These are phyloP conservation scores for Neosilurus hyrtlii DNA, from an alignment of 2,797 vertebrate species.

Conservation along the genomic window DNA sequence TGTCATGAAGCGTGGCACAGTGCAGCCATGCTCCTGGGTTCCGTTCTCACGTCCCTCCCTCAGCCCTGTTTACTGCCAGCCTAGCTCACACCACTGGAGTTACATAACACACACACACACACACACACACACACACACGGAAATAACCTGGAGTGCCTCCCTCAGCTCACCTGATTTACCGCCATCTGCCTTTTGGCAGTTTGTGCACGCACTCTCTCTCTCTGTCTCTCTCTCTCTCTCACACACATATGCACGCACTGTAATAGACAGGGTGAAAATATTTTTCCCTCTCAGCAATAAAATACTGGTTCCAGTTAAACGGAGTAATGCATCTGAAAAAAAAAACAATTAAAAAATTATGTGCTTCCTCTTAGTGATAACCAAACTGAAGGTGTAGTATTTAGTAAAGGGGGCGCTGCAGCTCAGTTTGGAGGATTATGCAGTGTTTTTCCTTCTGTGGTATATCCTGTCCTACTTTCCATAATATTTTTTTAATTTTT, in stretches of 20 bases:
- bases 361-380: not conserved
- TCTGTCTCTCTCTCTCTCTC: constrained; percentile 35
- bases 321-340: not conserved
- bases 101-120: constrained; percentile 60
- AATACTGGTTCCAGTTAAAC: not conserved
- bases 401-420: not conserved
- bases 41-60: constrained; percentile 48
- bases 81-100: constrained; percentile 50
- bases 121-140: constrained; percentile 38
- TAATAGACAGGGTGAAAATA: not conserved
- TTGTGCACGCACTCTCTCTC: constrained; percentile 23
- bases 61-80: constrained; percentile 47
- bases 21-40: constrained; percentile 46
- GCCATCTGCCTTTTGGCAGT: constrained; percentile 55
- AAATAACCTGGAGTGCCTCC: constrained; percentile 63
- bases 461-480: constrained; percentile 72
- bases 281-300: not conserved
- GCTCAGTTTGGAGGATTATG: not conserved
- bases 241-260: constrained; percentile 18
- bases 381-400: not conserved
- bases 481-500: constrained; percentile 27
- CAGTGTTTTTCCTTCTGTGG: constrained; percentile 56
- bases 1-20: constrained; percentile 15
- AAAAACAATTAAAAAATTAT: no score
- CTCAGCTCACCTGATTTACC: constrained; percentile 63